Base-by-base conservation (phyloP, 1,140 invertebrate species). In the Metaphire vulgaris region DNA sequence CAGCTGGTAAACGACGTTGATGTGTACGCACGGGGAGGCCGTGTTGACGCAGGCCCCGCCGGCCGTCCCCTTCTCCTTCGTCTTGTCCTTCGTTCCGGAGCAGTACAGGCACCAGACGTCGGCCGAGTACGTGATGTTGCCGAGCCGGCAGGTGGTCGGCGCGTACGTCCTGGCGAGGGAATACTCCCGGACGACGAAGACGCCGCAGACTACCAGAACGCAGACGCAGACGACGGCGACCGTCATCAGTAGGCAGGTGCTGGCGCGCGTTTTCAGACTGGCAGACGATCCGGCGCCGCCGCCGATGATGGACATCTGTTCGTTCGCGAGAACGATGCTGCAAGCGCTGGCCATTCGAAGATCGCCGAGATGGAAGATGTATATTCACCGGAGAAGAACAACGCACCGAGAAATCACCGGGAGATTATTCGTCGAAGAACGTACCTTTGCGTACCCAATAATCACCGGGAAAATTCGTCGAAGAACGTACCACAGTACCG, bases 191-290 rank as follows among this genome's bases (percentile, higher is more conserved):
- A 77, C 73, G 2, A 77, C 67, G 64, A 77, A 32, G 16, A 77
- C 76, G 6, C 76, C 76, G 33, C 76, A 77, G 6, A 77, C 56
- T 2, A 77, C 76, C 64, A 77, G 31, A 0, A 77, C 32, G 41
- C 70, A 56, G 32, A 72, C 67, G 31, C 72, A 74, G 15, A 76
- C 64, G 21, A 76, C 29, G 29, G 76, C 34, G 21, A 77, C 33
- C 21, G 76, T 77, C 26, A 77, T 56, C 1, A 77, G 76, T 15
- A 67, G 31, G 72, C 76, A 77, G 65, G 75, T 77, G 29, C 72
- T 68, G 26, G 76, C 76, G 16, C 73, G 33, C 6, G 72, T 33
- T 56, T 65, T 29, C 29, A 77, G 69, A 14, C 31, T n/a, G 69
- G 69, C 69, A 12, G 69, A 71, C 21, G n/a, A 32, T 26, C 32